Base-by-base conservation (phyloP, 1,140 invertebrate genomes). In the Pogonomyrmex californicus region DNA sequence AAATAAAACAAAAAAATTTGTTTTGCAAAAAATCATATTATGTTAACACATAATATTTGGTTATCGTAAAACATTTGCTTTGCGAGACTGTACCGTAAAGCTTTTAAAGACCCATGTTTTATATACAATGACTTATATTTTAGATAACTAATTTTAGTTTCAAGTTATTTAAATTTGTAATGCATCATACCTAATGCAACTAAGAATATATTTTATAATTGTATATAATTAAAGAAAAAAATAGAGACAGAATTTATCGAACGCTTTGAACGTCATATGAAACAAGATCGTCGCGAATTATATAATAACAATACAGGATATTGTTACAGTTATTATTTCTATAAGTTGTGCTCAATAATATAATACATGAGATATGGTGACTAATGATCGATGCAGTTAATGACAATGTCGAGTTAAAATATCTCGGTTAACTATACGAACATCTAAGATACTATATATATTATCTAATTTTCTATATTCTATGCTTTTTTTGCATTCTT, bases 221-320 rank as follows among this genome's bases (percentile, higher is more conserved):
- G 33, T 23, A 38, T 14, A 36, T 44, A n/a, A 78, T 78, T 17
- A 17, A 47, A 33, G 23, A n/a, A 23, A n/a, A n/a, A 63, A 47
- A 10, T 78, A 41, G 10, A 77, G 56, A 14, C 30, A 65, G 41
- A 38, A 63, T 65, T 78, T 12, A 14, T 9, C 17, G 14, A 63
- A 44, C 14, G 7, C 41, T 62, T 77, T 41, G 30, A 30, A 77
- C 75, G 17, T 44, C 41, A 17, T 44, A 5, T 36, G 60, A 78
- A 78, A 78, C 60, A 65, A 30, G 41, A 78, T 78, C 76, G 58
- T 65, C 44, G 44, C 60, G 33, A 49, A 60, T 78, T 78, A 65
- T 60, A 6, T 78, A 78, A 78, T 65, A 36, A 56, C 60, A 30
- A 60, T 56, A 12, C 5, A 36, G 17, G 76, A 30, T 47, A 60